Base-by-base conservation (phyloP, 2,797 vertebrate genomes). In the Tadarida brasiliensis region DNA sequence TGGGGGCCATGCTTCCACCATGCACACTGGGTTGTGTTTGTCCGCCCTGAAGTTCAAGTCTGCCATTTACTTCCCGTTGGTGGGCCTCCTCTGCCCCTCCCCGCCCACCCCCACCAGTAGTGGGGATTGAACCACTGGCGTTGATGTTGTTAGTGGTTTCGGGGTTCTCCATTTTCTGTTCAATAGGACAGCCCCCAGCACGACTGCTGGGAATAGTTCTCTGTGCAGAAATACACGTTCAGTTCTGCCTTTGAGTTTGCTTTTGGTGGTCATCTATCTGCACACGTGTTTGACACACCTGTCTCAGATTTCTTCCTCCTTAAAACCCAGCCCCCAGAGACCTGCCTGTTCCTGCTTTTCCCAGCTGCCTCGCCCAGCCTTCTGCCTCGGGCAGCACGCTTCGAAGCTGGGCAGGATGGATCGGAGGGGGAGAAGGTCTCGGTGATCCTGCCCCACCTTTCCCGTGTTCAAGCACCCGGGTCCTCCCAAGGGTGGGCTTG, bases 241-340 rank as follows among this genome's bases (percentile, higher is more conserved):
- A 30, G 57, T 47, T 74, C 67, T 76, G 44, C 80, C 70, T 61
- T n/a, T 12, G 47, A 51, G 63, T 61, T 47, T 90, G 35, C 74
- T 95, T 71, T 83, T 22, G 33, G 57, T 49, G 61, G 76, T 22
- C 39, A 3, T 47, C 70, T 54, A 35, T 24, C 90, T n/a, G 15
- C 11, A 6, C 7, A 70, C 16, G 11, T 33, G 71, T 77, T 78
- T 51, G 82, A 86, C 11, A 35, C 47, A 17, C 76, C 51, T 51
- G 33, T 81, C 87, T 93, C 87, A 49, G 73, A 91, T 87, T 71
- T 87, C 88, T 47, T 96, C 61, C 78, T 88, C 56, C 61, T 86
- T n/a, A 84, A 83, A 87, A 67, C 44, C 57, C 65, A 82, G n/a
- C 15, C 54, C 51, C 71, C 20, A 47, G 87, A 12, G 39, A 59